Percentiles rank a stretch among this genome's conserved stretches.
These are phyloP conservation scores for Dissostichus mawsoni DNA, from an alignment of 2,113 vertebrate genomes.

Conservation along the genomic window DNA sequence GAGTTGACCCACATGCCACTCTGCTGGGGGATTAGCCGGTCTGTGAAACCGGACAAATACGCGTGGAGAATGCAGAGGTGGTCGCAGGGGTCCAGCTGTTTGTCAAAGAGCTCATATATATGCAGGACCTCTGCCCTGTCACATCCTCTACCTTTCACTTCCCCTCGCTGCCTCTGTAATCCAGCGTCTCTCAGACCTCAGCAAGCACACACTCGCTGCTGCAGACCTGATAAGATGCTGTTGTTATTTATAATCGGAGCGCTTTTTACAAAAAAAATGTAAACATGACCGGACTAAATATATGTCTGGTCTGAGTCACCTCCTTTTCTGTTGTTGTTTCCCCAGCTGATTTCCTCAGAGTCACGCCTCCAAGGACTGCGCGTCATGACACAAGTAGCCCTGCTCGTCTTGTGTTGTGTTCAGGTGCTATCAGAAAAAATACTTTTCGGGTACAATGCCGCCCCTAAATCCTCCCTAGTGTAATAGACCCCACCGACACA, in stretches of 20 bases:
- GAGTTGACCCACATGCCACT: slow-evolving; percentile 87
- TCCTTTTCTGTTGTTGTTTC: slow-evolving; percentile 81
- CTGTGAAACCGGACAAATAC: slow-evolving; percentile 71
- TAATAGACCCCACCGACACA: neutral
- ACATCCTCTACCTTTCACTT: slow-evolving; percentile 58
- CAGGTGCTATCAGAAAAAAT: slow-evolving; percentile 3
- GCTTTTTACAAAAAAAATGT: neutral
- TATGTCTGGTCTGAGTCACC: slow-evolving; percentile 48
- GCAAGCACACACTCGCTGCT: slow-evolving; percentile 13
- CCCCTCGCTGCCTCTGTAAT: slow-evolving; percentile 20
- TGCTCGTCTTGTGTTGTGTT: slow-evolving; percentile 61
- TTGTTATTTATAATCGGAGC: neutral
- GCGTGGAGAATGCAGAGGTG: slow-evolving; percentile 23
- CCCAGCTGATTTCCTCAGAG: slow-evolving; percentile 79
- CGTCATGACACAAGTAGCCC: slow-evolving; percentile 72
- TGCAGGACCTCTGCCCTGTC: slow-evolving; percentile 61
- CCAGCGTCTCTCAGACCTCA: slow-evolving; percentile 26
- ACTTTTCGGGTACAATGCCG: rapidly evolving
- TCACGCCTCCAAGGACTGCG: slow-evolving; percentile 69
- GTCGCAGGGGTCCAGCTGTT: slow-evolving; percentile 29
- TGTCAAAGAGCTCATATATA: slow-evolving; percentile 35
- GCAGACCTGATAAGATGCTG: neutral
- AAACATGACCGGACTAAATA: slow-evolving; percentile 43
- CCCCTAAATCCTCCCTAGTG: neutral
- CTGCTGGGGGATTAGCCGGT: slow-evolving; percentile 69